phyloP scores from a whole-genome alignment of 2,888 invertebrate species.

The Stenodera caucasica region DNA sequence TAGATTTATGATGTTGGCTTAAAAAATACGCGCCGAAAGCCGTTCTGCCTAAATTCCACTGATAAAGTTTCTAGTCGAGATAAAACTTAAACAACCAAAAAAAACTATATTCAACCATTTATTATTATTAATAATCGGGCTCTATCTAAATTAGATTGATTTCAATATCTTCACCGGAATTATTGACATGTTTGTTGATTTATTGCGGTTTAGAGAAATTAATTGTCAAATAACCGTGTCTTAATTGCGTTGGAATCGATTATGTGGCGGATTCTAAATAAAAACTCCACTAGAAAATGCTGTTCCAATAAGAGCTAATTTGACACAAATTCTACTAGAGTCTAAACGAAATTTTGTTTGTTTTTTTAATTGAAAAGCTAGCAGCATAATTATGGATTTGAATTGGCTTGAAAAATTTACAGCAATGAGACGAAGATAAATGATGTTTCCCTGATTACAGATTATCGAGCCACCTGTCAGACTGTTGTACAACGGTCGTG shows the following conservation, averaged over 20 bases:
- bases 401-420: too few species aligned
- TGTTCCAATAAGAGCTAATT: too few species aligned
- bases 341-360: too few species aligned
- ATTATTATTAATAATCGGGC: constrained; percentile 11
- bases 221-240: neutral
- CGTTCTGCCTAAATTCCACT: constrained; percentile 24
- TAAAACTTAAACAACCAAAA: constrained; percentile 18
- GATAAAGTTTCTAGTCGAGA: constrained; percentile 28
- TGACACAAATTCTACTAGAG: too few species aligned
- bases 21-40: constrained; percentile 29
- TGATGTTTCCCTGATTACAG: constrained; percentile 44
- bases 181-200: neutral
- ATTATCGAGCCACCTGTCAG: constrained; percentile 46
- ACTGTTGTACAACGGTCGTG: constrained; percentile 33
- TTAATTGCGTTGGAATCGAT: neutral
- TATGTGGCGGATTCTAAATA: neutral
- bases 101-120: constrained; percentile 23
- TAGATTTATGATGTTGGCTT: constrained; percentile 34
- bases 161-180: neutral
- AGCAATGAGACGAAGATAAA: constrained; percentile 44
- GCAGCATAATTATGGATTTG: too few species aligned
- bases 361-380: too few species aligned
- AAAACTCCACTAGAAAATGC: too few species aligned
- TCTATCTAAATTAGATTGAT: neutral
- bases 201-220: constrained; percentile 1